phyloP scores from a whole-genome alignment of 2,113 vertebrate genomes.

The Chloroceryle aenea region DNA sequence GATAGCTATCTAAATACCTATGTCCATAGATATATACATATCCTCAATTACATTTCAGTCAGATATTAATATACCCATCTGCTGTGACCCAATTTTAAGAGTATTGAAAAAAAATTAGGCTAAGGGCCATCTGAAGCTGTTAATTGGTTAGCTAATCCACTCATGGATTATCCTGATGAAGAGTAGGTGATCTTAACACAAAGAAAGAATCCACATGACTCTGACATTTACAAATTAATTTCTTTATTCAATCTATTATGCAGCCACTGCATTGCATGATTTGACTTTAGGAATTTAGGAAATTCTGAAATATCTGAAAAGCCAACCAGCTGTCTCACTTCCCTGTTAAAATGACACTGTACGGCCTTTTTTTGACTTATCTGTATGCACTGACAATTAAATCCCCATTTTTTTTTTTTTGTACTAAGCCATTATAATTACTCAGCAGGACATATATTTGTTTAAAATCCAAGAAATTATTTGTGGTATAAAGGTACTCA shows the following conservation, averaged over 20 bases:
- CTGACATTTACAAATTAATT: slow-evolving; percentile 3
- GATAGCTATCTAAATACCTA: neutral
- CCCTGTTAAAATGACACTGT: neutral
- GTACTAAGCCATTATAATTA: neutral
- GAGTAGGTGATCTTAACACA: neutral
- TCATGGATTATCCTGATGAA: slow-evolving; percentile 18
- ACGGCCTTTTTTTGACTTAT: neutral
- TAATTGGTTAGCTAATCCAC: slow-evolving; percentile 40
- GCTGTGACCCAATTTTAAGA: slow-evolving; percentile 9
- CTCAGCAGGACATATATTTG: neutral
- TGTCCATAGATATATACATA: neutral
- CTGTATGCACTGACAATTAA: neutral
- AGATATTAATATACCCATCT: neutral
- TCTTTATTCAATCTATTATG: neutral
- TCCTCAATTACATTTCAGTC: neutral
- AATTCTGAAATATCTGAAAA: slow-evolving; percentile 2
- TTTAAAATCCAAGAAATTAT: slow-evolving; percentile 32
- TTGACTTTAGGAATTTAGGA: neutral
- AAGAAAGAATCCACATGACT: neutral
- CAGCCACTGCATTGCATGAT: neutral
- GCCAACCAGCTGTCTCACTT: neutral
- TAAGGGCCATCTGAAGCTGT: slow-evolving; percentile 1
- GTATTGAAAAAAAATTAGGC: slow-evolving; percentile 36
- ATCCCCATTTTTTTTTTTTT: neutral
- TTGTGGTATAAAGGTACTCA: neutral